Evolutionary conservation across 2,797 vertebrate genomes (phyloP).

Genomic region (Euphonia xanthogaster): DNA sequence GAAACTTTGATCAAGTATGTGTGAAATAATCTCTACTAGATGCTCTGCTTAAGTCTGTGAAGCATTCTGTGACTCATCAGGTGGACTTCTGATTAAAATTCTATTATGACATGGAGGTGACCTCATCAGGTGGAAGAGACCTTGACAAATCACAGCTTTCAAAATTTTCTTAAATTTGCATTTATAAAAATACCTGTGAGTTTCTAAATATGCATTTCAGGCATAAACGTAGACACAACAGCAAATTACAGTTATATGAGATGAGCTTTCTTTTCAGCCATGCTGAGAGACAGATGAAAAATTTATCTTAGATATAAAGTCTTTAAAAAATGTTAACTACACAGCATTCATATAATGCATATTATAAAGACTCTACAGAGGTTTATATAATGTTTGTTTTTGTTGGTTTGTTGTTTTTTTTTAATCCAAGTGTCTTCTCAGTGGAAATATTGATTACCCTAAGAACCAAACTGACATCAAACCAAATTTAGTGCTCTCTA

Average conservation of each 20-base stretch:
- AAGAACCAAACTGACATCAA: background rate
- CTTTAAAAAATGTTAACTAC: background rate
- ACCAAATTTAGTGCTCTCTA: conserved; percentile 13
- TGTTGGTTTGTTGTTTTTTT: background rate
- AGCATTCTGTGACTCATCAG: background rate
- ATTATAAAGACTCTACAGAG: background rate
- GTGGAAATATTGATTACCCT: background rate
- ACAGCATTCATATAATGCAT: background rate
- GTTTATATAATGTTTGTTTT: background rate
- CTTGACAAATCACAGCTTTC: background rate
- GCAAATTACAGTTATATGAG: background rate
- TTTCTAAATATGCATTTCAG: background rate
- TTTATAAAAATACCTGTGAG: background rate
- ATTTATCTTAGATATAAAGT: background rate
- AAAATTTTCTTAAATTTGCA: background rate
- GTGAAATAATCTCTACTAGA: background rate
- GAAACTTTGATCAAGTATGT: background rate
- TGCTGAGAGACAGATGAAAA: background rate
- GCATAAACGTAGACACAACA: background rate
- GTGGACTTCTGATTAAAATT: background rate
- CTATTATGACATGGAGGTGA: background rate
- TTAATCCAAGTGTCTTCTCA: background rate
- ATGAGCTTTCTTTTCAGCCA: background rate
- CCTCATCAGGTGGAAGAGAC: background rate
- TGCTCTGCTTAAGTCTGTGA: background rate